Evolutionary conservation across 2,888 invertebrate genomes (phyloP), one percentile per base, ranked within the genome.

Genomic region (Conus canariensis): DNA sequence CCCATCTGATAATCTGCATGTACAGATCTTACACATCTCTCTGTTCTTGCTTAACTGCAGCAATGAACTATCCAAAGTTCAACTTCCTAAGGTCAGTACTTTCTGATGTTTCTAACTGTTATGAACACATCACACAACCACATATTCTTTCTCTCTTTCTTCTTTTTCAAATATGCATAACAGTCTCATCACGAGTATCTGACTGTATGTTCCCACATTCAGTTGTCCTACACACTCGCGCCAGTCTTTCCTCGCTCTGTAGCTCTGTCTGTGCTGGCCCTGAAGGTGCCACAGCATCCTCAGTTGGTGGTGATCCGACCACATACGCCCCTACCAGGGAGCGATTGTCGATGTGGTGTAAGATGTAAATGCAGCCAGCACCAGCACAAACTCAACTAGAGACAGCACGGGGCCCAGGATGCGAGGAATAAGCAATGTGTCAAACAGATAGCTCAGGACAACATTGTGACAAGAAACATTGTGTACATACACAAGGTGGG

Each of bases 321-420:
- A 87, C 58, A 12, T 87, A 87, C 14, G 87, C 87, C 22, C 87
- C 87, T 5, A 87, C 87, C 74, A 77, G 5, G 4, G 74, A 74
- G 12, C 25, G 70, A n/a, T 87, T 87, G 56, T 74, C 58, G n/a
- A 87, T 56, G 14, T 87, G 87, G 30, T 74, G 87, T 12, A 87
- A 45, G 16, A 87, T 14, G 45, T 74, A 87, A 58, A 58, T 25
- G 5, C 45, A 1, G 45, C 45, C 74, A 74, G 12, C 4, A 58
- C 12, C 12, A 87, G 25, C 22, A 74, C 0, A 45, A 74, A 70
- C 59, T 87, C 74, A n/a, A 87, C 87, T n/a, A 74, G 8, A 5
- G 74, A 10, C n/a, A 87, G 5, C 22, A 87, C 58, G 9, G 87
- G 87, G 12, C 87, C 87, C 74, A 87, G 45, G n/a, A 87, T 58